Percentiles rank a stretch among this genome's conserved stretches.
These are phyloP conservation scores for Leptoteleia sp. DNA, from an alignment of 1,140 invertebrate genomes.

Conservation along the genomic window DNA sequence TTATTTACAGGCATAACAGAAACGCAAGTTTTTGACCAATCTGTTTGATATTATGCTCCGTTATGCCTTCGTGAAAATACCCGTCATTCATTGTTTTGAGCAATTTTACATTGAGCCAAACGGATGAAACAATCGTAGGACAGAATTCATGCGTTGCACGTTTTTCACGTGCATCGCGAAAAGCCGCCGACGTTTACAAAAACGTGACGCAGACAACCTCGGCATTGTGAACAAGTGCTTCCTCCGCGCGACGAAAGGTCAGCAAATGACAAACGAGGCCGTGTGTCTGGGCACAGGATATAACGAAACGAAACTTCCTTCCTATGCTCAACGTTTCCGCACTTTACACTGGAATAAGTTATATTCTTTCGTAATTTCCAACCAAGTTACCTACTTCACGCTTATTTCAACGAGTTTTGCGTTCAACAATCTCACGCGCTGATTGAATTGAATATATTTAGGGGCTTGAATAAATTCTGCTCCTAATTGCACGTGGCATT, in stretches of 20 bases:
- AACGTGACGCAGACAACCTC: constrained; percentile 70
- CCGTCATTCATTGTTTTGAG: constrained; percentile 16
- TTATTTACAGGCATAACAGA: too few relatives aligned
- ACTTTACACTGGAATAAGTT: constrained; percentile 57
- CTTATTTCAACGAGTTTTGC: too few relatives aligned
- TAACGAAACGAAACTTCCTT: constrained; percentile 75
- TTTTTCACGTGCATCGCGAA: constrained; percentile 35
- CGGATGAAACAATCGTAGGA: constrained; percentile 6
- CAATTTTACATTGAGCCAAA: constrained; percentile 18
- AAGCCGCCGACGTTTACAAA: constrained; percentile 54
- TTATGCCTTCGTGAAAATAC: too few relatives aligned
- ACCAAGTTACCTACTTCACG: too few relatives aligned
- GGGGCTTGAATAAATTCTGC: too few relatives aligned
- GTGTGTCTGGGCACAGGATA: constrained; percentile 71
- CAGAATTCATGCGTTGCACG: constrained; percentile 20
- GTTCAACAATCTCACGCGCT: too few relatives aligned
- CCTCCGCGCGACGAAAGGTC: constrained; percentile 69
- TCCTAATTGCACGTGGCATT: too few relatives aligned
- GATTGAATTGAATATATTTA: too few relatives aligned
- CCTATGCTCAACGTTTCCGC: constrained; percentile 60
- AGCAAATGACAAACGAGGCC: constrained; percentile 72
- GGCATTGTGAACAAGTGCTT: constrained; percentile 63
- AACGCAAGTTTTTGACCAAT: too few relatives aligned
- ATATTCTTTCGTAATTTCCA: constrained; percentile 42
- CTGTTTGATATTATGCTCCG: too few relatives aligned